phyloP scores from a whole-genome alignment of 92 coral and sea anemone genomes.

The Epizoanthus stellaris region DNA sequence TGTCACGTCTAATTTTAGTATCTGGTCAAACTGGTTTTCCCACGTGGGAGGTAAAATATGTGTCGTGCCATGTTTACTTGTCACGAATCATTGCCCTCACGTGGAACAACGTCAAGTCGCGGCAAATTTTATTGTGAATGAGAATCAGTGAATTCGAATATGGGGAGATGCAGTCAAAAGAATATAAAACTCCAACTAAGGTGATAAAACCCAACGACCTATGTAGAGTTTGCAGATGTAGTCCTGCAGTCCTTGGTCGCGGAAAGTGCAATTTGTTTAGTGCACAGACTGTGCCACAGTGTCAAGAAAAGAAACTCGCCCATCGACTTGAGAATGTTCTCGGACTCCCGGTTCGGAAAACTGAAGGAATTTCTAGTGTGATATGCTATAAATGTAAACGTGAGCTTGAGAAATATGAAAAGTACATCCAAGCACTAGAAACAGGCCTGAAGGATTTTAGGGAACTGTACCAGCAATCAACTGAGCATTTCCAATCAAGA shows the following conservation, averaged over 20 bases:
- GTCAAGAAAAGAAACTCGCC: not conserved
- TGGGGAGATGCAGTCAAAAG: conserved; percentile 1
- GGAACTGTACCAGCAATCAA: not conserved
- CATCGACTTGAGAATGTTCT: conserved; percentile 36
- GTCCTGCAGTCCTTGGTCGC: conserved; percentile 38
- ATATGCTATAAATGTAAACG: not conserved
- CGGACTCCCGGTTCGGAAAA: conserved; percentile 28
- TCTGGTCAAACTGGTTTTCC: conserved; percentile 45
- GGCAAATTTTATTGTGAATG: no score
- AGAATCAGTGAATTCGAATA: no score
- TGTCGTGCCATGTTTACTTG: conserved; percentile 44
- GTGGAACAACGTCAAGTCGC: conserved; percentile 15
- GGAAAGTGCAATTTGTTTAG: conserved; percentile 44
- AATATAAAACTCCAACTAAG: conserved; percentile 32
- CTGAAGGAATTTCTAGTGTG: not conserved
- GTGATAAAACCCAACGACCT: conserved; percentile 35
- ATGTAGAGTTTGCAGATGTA: conserved; percentile 45
- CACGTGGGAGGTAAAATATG: conserved; percentile 36
- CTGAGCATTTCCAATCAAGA: no score
- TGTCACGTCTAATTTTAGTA: conserved; percentile 47
- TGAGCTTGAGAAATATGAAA: not conserved
- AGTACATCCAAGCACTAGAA: conserved; percentile 5
- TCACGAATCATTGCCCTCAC: conserved; percentile 28
- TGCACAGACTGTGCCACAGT: no score
- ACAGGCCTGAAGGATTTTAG: conserved; percentile 1